Base-by-base conservation (phyloP, 2,113 vertebrate species). In the Notarius quadriscutis region DNA sequence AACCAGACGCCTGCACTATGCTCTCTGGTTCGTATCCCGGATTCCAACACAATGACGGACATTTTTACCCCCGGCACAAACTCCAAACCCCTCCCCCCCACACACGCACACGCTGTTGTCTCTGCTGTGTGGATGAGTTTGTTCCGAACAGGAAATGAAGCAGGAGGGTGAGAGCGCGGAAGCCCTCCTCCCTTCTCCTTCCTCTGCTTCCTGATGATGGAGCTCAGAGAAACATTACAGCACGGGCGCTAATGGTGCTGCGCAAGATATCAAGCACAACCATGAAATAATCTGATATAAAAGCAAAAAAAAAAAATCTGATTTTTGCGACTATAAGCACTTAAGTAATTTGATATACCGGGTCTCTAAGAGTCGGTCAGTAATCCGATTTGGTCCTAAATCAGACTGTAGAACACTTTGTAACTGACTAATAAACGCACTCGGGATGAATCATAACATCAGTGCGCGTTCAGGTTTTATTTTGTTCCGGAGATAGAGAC, bases 81-180 rank as follows among this genome's bases (percentile, higher is more conserved):
- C 58, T 82, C 62, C 51, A 71, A 10, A 9, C 48, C 63, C n/a
- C 25, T 0, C 60, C 2, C 62, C 50, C 20, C n/a, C 17, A 41
- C 30, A 63, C 30, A 25, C 12, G 27, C 22, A 86, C 90, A 51
- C 81, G 3, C n/a, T 5, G 8, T 27, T 12, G 6, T 67, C 27
- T 81, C n/a, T 80, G 30, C 91, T 71, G 83, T 89, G 88, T 87
- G 92, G 89, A 91, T 94, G 91, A 88, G 89, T 34, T 80, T 71
- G 51, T 63, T 91, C 93, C 92, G 91, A 90, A 92, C 91, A 91
- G 94, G 93, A 94, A 91, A 87, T 87, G 88, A 89, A 89, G 87
- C 77, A 77, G 34, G 25, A 78, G 11, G 10, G 50, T 78, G 88
- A 69, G 83, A 72, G 77, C 86, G 57, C 74, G 18, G 55, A 65